A percentile compares a stretch with the other conserved stretches of the same genome.
These are phyloP conservation scores for Romanomermis culicivorax DNA, from an alignment of 2,888 invertebrate species.

Conservation along the genomic window DNA sequence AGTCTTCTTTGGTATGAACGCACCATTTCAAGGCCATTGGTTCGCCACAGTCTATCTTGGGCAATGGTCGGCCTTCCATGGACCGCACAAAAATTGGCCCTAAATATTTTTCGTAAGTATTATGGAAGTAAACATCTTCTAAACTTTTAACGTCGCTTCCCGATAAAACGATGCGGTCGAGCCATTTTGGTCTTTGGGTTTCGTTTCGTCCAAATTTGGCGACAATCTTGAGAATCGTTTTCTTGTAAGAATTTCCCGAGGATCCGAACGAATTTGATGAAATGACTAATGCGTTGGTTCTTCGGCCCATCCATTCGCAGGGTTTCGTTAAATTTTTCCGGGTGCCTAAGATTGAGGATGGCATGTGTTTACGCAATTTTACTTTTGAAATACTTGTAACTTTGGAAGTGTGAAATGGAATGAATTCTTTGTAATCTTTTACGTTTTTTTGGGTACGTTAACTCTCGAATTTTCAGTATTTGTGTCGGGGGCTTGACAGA, in stretches of 20 bases:
- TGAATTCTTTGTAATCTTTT: too few relatives aligned
- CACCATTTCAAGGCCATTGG: background rate
- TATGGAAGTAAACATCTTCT: background rate
- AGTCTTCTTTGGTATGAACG: background rate
- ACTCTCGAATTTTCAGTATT: too few relatives aligned
- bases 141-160: background rate
- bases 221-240: background rate
- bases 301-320: slow-evolving; percentile 1
- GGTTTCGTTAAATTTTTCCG: background rate
- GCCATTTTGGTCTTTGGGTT: background rate
- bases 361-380: too few relatives aligned
- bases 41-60: background rate
- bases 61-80: background rate
- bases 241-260: background rate
- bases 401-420: too few relatives aligned
- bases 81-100: background rate
- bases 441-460: too few relatives aligned
- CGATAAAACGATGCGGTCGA: background rate
- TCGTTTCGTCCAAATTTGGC: background rate
- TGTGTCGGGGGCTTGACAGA: too few relatives aligned
- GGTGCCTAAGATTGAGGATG: background rate
- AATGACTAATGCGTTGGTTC: background rate
- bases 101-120: background rate
- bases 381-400: too few relatives aligned
- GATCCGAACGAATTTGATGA: background rate